Evolutionary conservation across 2,113 vertebrate genomes (phyloP).

Genomic region (Channa argus): DNA sequence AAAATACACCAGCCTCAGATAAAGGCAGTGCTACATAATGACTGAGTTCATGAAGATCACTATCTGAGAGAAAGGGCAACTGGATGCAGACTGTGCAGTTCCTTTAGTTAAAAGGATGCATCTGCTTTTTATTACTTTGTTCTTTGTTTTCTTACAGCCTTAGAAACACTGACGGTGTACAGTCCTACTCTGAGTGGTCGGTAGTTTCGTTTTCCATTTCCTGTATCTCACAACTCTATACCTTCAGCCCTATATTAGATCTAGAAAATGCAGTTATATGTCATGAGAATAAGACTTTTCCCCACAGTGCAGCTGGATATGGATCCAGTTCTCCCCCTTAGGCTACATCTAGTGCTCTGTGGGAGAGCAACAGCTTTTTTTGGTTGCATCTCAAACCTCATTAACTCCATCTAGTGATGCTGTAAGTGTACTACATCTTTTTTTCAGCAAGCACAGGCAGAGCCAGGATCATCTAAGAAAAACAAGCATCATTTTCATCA

Average conservation of each 20-base stretch:
- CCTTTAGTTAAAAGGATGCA: not conserved
- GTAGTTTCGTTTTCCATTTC: not conserved
- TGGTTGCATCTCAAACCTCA: no score
- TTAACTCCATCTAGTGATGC: constrained; percentile 55
- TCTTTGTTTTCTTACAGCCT: no score
- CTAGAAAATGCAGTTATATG: not conserved
- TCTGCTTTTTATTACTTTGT: not conserved
- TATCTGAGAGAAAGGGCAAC: constrained; percentile 1
- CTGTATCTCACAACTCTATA: not conserved
- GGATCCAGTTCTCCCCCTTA: not conserved
- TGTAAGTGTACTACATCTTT: constrained; percentile 6
- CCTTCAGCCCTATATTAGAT: not conserved
- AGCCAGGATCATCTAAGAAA: no score
- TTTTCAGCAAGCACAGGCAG: not conserved
- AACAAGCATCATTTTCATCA: no score
- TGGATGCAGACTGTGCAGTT: not conserved
- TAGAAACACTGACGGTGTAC: not conserved
- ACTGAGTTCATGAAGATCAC: not conserved
- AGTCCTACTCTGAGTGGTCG: not conserved
- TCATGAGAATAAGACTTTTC: not conserved
- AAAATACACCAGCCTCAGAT: not conserved
- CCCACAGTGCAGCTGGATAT: not conserved
- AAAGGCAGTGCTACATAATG: constrained; percentile 1
- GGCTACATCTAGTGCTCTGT: not conserved
- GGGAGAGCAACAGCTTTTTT: not conserved